Percentiles rank a stretch among this genome's conserved stretches.
Conservation (phyloP, 1,140 invertebrate genomes). For the Procambarus virginalis region DNA sequence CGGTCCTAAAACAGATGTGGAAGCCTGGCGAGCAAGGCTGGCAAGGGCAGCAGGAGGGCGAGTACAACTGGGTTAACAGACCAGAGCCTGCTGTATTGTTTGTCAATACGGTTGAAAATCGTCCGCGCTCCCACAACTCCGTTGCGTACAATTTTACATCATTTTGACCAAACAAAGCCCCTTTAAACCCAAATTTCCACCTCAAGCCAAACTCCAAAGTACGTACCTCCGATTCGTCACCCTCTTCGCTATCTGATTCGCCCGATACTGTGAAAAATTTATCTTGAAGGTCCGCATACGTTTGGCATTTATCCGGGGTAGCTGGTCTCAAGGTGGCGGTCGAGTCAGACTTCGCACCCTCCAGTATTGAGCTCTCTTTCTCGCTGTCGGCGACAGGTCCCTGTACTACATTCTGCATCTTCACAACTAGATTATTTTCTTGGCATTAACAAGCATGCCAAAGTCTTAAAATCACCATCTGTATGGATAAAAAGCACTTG, state of each 20-base stretch:
- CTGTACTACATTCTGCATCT: constrained; percentile 69
- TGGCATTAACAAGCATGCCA: constrained; percentile 54
- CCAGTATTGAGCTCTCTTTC: constrained; percentile 63
- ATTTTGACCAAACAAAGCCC: not conserved
- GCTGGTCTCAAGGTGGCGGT: constrained; percentile 35
- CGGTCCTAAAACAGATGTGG: not conserved
- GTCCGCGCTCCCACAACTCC: not conserved
- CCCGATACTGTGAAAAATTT: constrained; percentile 68
- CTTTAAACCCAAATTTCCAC: not conserved
- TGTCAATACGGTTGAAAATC: constrained; percentile 45
- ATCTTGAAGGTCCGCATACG: constrained; percentile 68
- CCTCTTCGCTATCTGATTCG: constrained; percentile 68
- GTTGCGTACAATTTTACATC: constrained; percentile 12
- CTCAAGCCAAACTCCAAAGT: not conserved
- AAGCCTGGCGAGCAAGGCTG: not conserved
- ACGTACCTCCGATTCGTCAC: constrained; percentile 68
- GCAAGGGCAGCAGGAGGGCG: not conserved
- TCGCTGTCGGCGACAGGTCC: constrained; percentile 63
- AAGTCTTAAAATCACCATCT: constrained; percentile 56
- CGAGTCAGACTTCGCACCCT: constrained; percentile 35
- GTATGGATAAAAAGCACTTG: constrained; percentile 37
- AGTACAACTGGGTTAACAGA: constrained; percentile 16
- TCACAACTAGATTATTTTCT: constrained; percentile 59
- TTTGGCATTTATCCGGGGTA: constrained; percentile 66
- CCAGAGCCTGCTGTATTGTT: constrained; percentile 17